Evolutionary conservation across 2,113 vertebrate species (phyloP).

Genomic region (Pseudorhombus dupliciocellatus): DNA sequence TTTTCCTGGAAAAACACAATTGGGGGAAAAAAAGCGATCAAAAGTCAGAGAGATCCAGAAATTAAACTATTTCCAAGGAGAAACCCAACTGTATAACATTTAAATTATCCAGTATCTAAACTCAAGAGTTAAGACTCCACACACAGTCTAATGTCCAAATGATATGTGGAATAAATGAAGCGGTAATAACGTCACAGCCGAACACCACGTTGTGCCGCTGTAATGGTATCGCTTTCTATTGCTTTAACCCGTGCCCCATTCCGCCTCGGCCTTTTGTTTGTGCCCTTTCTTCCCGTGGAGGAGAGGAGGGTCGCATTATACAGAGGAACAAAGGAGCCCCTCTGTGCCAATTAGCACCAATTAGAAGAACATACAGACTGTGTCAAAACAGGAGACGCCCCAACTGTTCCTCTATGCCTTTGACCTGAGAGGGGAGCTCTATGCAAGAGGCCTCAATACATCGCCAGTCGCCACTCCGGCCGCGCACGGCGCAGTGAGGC

Average conservation of each 20-base stretch:
- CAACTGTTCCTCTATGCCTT: slow-evolving; percentile 69
- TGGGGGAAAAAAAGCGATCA: background rate
- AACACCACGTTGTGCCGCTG: slow-evolving; percentile 24
- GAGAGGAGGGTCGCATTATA: slow-evolving; percentile 71
- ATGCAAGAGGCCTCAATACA: slow-evolving; percentile 62
- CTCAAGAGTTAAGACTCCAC: background rate
- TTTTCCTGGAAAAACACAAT: slow-evolving; percentile 81
- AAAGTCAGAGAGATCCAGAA: background rate
- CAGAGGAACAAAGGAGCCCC: slow-evolving; percentile 78
- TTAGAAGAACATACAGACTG: slow-evolving; percentile 81
- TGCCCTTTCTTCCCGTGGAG: slow-evolving; percentile 58
- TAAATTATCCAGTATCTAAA: background rate
- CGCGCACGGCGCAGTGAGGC: slow-evolving; percentile 51
- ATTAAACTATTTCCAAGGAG: background rate
- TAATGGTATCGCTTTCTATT: slow-evolving; percentile 69
- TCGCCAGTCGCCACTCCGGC: slow-evolving; percentile 59
- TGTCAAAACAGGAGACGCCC: slow-evolving; percentile 81
- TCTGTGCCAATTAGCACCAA: slow-evolving; percentile 82
- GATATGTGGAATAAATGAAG: slow-evolving; percentile 8
- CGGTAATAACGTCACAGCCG: background rate
- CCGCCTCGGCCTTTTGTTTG: slow-evolving; percentile 70
- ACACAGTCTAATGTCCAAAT: slow-evolving; percentile 9
- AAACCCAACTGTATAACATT: no score
- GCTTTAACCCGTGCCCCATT: slow-evolving; percentile 68
- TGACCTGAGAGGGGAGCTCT: slow-evolving; percentile 60